phyloP scores from a whole-genome alignment of 1,140 invertebrate species.

The Carcinoscorpius rotundicauda region DNA sequence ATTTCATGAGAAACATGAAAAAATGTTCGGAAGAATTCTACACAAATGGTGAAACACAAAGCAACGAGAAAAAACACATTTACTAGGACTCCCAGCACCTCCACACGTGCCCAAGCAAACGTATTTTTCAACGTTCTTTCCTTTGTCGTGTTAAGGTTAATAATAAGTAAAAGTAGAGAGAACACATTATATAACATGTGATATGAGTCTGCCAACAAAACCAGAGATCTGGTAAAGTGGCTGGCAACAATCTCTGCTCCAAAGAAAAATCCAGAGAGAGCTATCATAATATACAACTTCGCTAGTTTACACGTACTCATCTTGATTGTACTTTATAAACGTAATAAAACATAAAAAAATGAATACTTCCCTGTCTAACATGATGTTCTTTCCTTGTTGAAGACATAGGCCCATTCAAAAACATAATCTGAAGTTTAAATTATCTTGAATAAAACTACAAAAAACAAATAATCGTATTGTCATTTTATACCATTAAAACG shows the following conservation, averaged over 20 bases:
- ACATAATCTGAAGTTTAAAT: too few species aligned
- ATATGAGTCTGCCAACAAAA: conserved; percentile 68
- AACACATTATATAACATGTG: conserved; percentile 80
- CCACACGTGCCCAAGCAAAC: conserved; percentile 80
- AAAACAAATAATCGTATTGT: too few species aligned
- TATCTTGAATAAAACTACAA: too few species aligned
- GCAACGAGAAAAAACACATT: conserved; percentile 70
- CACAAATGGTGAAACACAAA: conserved; percentile 62
- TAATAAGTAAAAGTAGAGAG: conserved; percentile 76
- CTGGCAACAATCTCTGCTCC: conserved; percentile 56
- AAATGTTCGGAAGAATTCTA: conserved; percentile 63
- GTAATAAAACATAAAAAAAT: too few species aligned
- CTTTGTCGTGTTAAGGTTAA: conserved; percentile 80
- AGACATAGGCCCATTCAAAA: too few species aligned
- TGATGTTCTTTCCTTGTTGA: too few species aligned
- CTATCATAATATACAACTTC: conserved; percentile 38
- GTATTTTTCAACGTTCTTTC: conserved; percentile 71
- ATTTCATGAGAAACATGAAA: conserved; percentile 40
- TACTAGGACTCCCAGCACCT: conserved; percentile 65
- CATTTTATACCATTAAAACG: too few species aligned
- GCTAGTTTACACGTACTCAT: too few species aligned
- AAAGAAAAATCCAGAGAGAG: conserved; percentile 56
- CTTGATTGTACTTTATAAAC: too few species aligned
- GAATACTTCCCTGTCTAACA: too few species aligned
- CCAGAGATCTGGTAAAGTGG: conserved; percentile 66